These are phyloP conservation scores for Prietella phreatophila DNA, from an alignment of 2,113 vertebrate genomes.

Conservation along the genomic window DNA sequence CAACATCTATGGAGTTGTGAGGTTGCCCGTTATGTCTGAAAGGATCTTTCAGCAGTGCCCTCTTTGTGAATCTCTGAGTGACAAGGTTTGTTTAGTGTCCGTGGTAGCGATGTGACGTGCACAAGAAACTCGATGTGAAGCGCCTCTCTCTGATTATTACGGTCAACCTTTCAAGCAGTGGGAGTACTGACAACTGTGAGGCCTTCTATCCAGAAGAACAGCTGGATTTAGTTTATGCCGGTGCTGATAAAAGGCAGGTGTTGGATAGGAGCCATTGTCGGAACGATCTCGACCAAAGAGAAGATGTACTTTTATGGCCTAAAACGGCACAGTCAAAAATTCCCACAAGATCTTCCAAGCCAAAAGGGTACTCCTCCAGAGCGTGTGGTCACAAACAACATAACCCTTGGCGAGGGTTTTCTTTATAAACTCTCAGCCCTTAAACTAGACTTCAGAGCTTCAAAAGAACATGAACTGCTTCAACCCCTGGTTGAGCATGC, in stretches of 20 bases:
- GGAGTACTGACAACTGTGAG: constrained; percentile 66
- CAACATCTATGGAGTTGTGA: background rate
- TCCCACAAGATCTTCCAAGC: constrained; percentile 27
- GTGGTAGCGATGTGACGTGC: constrained; percentile 41
- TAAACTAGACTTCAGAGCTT: constrained; percentile 59
- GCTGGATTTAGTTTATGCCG: constrained; percentile 62
- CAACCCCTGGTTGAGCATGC: constrained; percentile 68
- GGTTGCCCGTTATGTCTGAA: constrained; percentile 43
- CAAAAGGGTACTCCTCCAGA: background rate
- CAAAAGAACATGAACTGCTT: constrained; percentile 66
- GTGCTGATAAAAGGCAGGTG: constrained; percentile 57
- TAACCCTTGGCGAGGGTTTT: constrained; percentile 44
- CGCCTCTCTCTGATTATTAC: constrained; percentile 58
- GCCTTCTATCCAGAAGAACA: constrained; percentile 57
- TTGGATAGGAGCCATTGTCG: constrained; percentile 57
- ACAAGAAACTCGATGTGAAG: constrained; percentile 41
- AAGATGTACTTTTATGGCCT: constrained; percentile 24
- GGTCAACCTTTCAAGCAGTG: constrained; percentile 66
- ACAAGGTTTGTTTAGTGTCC: constrained; percentile 66
- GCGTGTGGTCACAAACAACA: constrained; percentile 9
- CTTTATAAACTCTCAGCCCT: constrained; percentile 61
- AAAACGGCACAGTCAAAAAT: constrained; percentile 16
- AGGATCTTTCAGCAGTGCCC: constrained; percentile 19
- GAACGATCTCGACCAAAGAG: constrained; percentile 7
- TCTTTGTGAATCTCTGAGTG: constrained; percentile 64